Evolutionary conservation across 2,888 invertebrate species (phyloP).

Genomic region (Cantharis rufa): DNA sequence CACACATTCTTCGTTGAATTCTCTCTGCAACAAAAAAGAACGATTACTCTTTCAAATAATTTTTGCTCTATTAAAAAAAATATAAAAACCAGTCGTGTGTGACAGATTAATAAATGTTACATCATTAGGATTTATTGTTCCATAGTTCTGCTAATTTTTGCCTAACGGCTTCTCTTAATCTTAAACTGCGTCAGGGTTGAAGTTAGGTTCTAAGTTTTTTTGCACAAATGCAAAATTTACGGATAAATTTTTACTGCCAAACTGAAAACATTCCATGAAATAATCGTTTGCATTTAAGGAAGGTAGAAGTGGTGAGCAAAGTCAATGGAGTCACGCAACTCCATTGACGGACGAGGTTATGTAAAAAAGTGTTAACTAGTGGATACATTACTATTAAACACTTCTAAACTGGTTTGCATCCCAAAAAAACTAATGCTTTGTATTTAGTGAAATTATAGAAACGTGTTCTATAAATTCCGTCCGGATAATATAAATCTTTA

Average conservation of each 20-base stretch:
- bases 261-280: neutral
- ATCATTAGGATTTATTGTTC: too few relatives aligned
- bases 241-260: neutral
- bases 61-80: neutral
- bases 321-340: neutral
- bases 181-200: too few relatives aligned
- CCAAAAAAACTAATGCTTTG: neutral
- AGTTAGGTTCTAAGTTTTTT: too few relatives aligned
- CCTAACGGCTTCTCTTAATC: too few relatives aligned
- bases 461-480: neutral
- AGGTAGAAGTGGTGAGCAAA: neutral
- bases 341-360: neutral
- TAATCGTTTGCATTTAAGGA: neutral
- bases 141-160: too few relatives aligned
- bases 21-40: slow-evolving; percentile 72
- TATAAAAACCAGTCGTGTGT: too few relatives aligned
- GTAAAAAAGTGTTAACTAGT: neutral
- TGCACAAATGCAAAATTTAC: too few relatives aligned
- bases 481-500: neutral
- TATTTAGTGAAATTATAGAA: neutral
- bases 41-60: neutral
- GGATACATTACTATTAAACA: neutral
- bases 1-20: slow-evolving; percentile 79
- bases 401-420: neutral
- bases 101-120: too few relatives aligned